Conservation (phyloP, 2,888 invertebrate genomes). For the Iphiclides podalirius region DNA sequence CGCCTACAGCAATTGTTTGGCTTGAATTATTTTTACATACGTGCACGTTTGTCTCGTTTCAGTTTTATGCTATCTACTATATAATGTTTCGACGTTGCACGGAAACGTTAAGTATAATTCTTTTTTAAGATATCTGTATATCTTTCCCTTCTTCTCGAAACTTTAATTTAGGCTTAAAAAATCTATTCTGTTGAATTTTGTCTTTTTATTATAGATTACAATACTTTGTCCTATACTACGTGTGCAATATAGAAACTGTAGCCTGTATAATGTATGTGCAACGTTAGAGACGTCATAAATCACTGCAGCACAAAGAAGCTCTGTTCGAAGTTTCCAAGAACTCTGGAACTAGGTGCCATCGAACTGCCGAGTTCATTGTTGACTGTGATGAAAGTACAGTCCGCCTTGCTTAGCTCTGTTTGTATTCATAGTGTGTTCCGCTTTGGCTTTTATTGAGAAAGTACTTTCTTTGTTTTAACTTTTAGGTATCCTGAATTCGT, state of each 20-base stretch:
- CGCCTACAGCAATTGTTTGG: background rate
- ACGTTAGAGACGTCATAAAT: constrained; percentile 12
- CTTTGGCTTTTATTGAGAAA: constrained; percentile 2
- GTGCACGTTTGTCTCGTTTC: background rate
- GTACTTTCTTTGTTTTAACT: background rate
- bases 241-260: too few relatives aligned
- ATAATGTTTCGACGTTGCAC: too few relatives aligned
- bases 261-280: too few relatives aligned
- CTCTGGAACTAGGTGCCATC: constrained; percentile 8
- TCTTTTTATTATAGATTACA: too few relatives aligned
- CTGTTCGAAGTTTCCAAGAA: constrained; percentile 12
- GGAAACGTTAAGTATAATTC: too few relatives aligned
- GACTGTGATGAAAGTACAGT: constrained; percentile 15
- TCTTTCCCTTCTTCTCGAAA: too few relatives aligned
- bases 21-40: constrained; percentile 1
- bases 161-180: too few relatives aligned
- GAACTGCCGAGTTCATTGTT: constrained; percentile 16
- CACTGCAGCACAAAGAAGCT: constrained; percentile 9
- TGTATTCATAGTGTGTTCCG: background rate
- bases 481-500: background rate
- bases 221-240: too few relatives aligned
- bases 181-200: too few relatives aligned
- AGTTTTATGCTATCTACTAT: too few relatives aligned
- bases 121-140: too few relatives aligned
- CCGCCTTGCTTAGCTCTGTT: background rate